phyloP scores from a whole-genome alignment of 92 coral and sea anemone species.

The Nematostella vectensis region DNA sequence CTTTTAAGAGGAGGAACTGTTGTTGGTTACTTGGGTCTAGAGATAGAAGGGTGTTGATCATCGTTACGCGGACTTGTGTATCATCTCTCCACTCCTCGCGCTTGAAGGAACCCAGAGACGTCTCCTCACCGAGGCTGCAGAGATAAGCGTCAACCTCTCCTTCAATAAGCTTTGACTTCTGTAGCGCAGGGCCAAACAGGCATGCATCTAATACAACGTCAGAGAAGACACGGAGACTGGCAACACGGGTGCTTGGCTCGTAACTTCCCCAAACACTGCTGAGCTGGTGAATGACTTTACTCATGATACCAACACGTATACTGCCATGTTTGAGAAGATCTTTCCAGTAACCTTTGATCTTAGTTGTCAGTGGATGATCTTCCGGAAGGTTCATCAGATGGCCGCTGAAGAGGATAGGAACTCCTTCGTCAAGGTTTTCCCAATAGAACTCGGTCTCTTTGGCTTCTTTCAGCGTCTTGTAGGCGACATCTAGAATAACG shows the following conservation, averaged over 20 bases:
- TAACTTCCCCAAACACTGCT: slow-evolving; percentile 56
- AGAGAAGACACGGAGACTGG: slow-evolving; percentile 37
- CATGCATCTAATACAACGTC: slow-evolving; percentile 55
- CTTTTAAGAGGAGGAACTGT: slow-evolving; percentile 27
- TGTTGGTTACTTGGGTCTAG: slow-evolving; percentile 33
- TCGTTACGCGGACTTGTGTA: slow-evolving; percentile 68
- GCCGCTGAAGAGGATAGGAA: slow-evolving; percentile 57
- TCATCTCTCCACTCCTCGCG: slow-evolving; percentile 56
- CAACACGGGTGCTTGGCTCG: slow-evolving; percentile 8
- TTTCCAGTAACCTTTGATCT: slow-evolving; percentile 42
- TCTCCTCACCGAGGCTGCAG: slow-evolving; percentile 42
- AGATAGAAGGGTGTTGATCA: slow-evolving; percentile 50
- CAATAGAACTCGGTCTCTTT: slow-evolving; percentile 64
- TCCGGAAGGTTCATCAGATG: slow-evolving; percentile 58
- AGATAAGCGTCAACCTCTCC: slow-evolving; percentile 60
- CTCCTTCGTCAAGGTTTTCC: slow-evolving; percentile 49
- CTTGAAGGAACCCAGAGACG: slow-evolving; percentile 33
- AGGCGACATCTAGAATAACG: slow-evolving; percentile 53
- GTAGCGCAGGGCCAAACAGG: slow-evolving; percentile 68
- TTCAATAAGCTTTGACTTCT: slow-evolving; percentile 54
- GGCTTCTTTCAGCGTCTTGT: slow-evolving; percentile 66
- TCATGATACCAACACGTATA: slow-evolving; percentile 70
- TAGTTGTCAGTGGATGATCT: slow-evolving; percentile 47
- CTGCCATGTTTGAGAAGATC: slow-evolving; percentile 54
- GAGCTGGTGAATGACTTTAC: slow-evolving; percentile 61